A percentile compares a stretch with the other conserved stretches of the same genome.
phyloP scores from a whole-genome alignment of 2,888 invertebrate genomes.

The Morpho achilles region DNA sequence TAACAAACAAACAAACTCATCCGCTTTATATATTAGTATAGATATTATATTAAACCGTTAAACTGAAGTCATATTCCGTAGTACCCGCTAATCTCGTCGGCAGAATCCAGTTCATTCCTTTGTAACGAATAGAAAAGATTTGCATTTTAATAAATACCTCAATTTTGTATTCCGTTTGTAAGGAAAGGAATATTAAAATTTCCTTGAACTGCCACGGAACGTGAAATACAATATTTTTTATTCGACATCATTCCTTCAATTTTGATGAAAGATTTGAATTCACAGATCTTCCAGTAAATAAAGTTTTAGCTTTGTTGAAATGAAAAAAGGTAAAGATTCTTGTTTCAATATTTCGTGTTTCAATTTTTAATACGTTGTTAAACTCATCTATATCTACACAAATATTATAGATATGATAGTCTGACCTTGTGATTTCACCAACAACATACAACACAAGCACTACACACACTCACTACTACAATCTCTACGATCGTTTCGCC shows the following conservation, averaged over 20 bases:
- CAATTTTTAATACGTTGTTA: no score
- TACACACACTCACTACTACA: no score
- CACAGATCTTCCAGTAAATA: neutral
- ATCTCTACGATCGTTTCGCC: no score
- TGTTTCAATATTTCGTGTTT: neutral
- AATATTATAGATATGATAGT: no score
- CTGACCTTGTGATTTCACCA: no score
- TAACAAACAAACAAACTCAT: no score
- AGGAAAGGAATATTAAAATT: slow-evolving; percentile 21
- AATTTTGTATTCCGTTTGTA: slow-evolving; percentile 13
- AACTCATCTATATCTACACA: no score
- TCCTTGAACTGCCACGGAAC: slow-evolving; percentile 16
- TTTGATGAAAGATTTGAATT: slow-evolving; percentile 3
- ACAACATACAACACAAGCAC: no score
- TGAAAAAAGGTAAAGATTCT: neutral
- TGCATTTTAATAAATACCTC: slow-evolving; percentile 23
- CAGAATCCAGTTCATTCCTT: neutral
- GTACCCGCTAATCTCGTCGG: no score
- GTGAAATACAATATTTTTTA: slow-evolving; percentile 8
- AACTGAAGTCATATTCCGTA: no score
- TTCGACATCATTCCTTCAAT: neutral
- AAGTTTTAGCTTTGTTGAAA: neutral
- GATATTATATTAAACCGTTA: no score
- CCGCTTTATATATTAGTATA: no score
- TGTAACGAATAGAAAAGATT: slow-evolving; percentile 10